Conservation (phyloP, 2,888 invertebrate species). For the Geotrupes spiniger region DNA sequence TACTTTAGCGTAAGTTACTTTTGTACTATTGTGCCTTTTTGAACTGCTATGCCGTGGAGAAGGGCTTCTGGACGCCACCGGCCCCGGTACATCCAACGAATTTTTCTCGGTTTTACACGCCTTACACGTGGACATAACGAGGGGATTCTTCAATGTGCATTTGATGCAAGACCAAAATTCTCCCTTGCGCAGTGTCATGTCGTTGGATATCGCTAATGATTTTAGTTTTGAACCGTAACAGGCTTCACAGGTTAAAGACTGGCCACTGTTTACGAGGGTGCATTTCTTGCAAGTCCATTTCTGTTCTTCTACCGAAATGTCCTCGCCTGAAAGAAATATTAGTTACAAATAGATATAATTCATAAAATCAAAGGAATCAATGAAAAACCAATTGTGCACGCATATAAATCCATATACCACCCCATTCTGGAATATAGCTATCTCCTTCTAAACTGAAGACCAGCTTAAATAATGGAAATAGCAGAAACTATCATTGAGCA, state of each 20-base stretch:
- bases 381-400: too few species aligned
- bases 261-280: constrained; percentile 75
- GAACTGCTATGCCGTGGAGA: constrained; percentile 51
- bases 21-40: constrained; percentile 27
- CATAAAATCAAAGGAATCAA: too few species aligned
- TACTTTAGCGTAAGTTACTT: constrained; percentile 35
- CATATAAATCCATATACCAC: too few species aligned
- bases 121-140: constrained; percentile 64
- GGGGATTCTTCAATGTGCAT: constrained; percentile 79
- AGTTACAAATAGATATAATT: too few species aligned
- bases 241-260: constrained; percentile 74
- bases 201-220: constrained; percentile 62
- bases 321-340: constrained; percentile 13
- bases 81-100: constrained; percentile 45
- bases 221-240: constrained; percentile 82
- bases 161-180: constrained; percentile 78
- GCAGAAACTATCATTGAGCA: too few species aligned
- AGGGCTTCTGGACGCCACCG: constrained; percentile 49
- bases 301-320: constrained; percentile 41
- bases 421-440: too few species aligned
- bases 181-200: constrained; percentile 67
- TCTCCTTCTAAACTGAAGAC: too few species aligned
- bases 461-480: too few species aligned
- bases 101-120: constrained; percentile 67
- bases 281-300: constrained; percentile 87